Evolutionary conservation across 2,888 invertebrate genomes (phyloP).

Genomic region (Beris morrisii): DNA sequence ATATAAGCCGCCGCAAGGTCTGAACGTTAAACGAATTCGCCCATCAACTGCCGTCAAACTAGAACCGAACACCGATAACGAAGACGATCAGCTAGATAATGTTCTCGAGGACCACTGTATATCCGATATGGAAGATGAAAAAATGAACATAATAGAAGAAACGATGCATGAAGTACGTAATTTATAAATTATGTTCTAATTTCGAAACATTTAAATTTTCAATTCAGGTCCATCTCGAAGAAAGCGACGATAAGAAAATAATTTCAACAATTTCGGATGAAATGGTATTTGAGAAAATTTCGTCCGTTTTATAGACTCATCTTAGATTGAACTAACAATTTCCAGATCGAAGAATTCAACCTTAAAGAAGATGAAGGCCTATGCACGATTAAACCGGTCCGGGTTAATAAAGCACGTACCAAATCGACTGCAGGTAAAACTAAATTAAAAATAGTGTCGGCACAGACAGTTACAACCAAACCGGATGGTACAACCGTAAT

Average conservation of each 20-base stretch:
- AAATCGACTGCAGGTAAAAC: conserved; percentile 12
- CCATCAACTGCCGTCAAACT: conserved; percentile 25
- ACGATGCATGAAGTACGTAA: neutral
- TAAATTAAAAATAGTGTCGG: conserved; percentile 24
- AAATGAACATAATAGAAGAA: neutral
- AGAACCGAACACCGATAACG: conserved; percentile 25
- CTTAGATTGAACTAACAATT: neutral
- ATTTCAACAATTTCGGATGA: conserved; percentile 3
- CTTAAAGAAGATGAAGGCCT: neutral
- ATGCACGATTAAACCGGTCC: conserved; percentile 29
- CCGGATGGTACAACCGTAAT: conserved; percentile 35
- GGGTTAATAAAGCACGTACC: conserved; percentile 28
- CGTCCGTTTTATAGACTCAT: neutral
- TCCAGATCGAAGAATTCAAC: conserved; percentile 5
- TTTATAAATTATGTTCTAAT: neutral
- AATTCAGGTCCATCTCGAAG: neutral
- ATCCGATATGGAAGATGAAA: conserved; percentile 4
- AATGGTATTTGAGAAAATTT: neutral
- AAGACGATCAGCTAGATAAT: conserved; percentile 6
- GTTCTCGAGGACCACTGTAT: conserved; percentile 11
- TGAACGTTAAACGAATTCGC: conserved; percentile 45
- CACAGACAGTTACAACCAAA: conserved; percentile 25
- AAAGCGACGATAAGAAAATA: neutral
- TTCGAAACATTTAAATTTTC: neutral
- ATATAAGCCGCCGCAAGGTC: conserved; percentile 45